Evolutionary conservation across 2,797 vertebrate genomes (phyloP).

Genomic region (Spondyliosoma cantharus): DNA sequence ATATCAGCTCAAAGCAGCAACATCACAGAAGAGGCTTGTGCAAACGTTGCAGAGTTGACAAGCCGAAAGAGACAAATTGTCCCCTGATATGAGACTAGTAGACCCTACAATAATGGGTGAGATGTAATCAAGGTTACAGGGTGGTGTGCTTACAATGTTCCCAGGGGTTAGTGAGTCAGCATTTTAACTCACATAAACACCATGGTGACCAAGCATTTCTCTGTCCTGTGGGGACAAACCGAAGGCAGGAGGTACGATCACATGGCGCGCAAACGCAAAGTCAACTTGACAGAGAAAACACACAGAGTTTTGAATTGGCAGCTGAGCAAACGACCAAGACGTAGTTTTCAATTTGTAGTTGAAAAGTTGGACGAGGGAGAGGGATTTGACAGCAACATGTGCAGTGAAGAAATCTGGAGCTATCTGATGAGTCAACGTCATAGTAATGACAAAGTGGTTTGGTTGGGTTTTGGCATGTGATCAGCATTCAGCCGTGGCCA

Average conservation of each 20-base stretch:
- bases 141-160: conserved; percentile 43
- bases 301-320: conserved; percentile 27
- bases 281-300: conserved; percentile 47
- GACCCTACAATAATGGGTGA: conserved; percentile 47
- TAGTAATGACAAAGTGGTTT: conserved; percentile 52
- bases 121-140: conserved; percentile 66
- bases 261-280: conserved; percentile 50
- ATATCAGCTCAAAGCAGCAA: conserved; percentile 48
- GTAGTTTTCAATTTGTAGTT: background rate
- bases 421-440: conserved; percentile 68
- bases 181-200: conserved; percentile 48
- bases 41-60: conserved; percentile 52
- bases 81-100: conserved; percentile 50
- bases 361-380: conserved; percentile 23
- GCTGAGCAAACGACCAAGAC: conserved; percentile 16
- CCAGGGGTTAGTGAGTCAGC: conserved; percentile 63
- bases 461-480: conserved; percentile 65
- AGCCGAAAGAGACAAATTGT: conserved; percentile 57
- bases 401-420: conserved; percentile 33
- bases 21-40: conserved; percentile 28
- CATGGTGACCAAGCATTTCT: conserved; percentile 66
- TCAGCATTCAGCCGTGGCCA: conserved; percentile 67
- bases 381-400: conserved; percentile 16
- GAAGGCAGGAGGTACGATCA: conserved; percentile 56
- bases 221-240: conserved; percentile 52